Conservation (phyloP, 2,888 invertebrate genomes). For the Muscina levida region DNA sequence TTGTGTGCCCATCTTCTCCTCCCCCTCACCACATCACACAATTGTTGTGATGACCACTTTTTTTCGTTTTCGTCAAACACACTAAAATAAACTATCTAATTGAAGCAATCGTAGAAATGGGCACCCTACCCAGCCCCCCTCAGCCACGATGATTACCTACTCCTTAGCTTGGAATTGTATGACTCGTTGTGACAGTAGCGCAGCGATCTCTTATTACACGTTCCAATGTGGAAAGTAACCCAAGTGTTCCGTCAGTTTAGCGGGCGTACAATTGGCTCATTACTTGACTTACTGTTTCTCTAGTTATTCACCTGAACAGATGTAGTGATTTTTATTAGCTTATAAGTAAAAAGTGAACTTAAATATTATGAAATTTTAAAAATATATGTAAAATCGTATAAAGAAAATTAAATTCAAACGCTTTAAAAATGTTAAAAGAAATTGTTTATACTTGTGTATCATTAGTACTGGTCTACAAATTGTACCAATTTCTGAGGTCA, state of each 20-base stretch:
- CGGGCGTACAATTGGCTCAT: slow-evolving; percentile 34
- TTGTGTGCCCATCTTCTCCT: no score
- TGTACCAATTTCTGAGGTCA: slow-evolving; percentile 55
- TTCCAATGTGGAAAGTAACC: slow-evolving; percentile 36
- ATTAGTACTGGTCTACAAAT: slow-evolving; percentile 50
- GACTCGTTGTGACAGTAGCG: background rate
- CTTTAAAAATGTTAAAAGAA: slow-evolving; percentile 48
- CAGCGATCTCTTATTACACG: slow-evolving; percentile 20
- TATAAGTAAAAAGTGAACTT: slow-evolving; percentile 51
- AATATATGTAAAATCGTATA: background rate
- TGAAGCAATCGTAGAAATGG: slow-evolving; percentile 27
- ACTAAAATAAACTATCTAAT: slow-evolving; percentile 43
- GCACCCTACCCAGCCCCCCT: slow-evolving; percentile 1
- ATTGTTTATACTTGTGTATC: slow-evolving; percentile 53
- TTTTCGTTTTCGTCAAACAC: no score
- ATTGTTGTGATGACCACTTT: slow-evolving; percentile 40
- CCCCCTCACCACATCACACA: no score
- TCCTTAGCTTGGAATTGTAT: background rate
- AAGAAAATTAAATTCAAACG: background rate
- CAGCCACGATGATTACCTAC: background rate
- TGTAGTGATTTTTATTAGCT: slow-evolving; percentile 47
- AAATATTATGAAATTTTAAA: slow-evolving; percentile 19
- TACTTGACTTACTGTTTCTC: slow-evolving; percentile 37
- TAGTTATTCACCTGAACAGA: slow-evolving; percentile 47
- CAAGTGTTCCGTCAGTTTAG: slow-evolving; percentile 21